These are phyloP conservation scores for Motacilla tschutschensis DNA, from an alignment of 2,113 vertebrate genomes.

Conservation along the genomic window DNA sequence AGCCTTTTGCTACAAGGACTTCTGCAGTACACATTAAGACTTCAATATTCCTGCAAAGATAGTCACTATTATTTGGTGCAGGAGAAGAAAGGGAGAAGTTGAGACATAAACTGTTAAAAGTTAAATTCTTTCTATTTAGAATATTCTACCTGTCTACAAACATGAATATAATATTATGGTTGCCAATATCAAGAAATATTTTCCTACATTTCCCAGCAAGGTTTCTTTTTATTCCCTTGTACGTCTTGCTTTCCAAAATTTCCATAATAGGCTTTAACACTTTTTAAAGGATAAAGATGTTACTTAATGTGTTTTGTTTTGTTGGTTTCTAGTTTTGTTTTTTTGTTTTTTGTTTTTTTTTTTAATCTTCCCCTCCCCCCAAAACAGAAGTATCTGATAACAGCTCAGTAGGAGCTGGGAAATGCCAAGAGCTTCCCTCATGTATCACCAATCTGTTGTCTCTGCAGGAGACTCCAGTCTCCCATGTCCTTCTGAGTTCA, in stretches of 20 bases:
- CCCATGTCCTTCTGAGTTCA: neutral
- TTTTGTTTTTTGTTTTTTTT: too few relatives aligned
- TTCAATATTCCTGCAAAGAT: neutral
- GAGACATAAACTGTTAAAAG: neutral
- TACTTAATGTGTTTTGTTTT: neutral
- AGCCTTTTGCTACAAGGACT: neutral
- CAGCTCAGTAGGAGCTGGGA: neutral
- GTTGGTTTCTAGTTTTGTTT: neutral
- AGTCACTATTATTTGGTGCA: neutral
- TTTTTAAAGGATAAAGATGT: neutral
- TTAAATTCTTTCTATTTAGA: neutral
- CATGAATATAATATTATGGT: neutral
- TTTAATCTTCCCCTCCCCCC: fast-evolving
- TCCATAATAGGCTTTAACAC: neutral
- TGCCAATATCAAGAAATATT: neutral
- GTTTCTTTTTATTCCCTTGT: neutral
- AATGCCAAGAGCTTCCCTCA: neutral
- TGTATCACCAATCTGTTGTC: neutral
- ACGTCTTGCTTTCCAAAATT: neutral
- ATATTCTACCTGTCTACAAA: neutral
- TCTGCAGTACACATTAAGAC: neutral
- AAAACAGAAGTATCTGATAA: neutral
- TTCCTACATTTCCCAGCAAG: neutral
- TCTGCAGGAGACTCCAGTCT: neutral
- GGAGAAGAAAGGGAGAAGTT: neutral